Percentiles rank a stretch among this genome's conserved stretches.
Evolutionary conservation across 2,888 invertebrate species (phyloP).

Genomic region (Vanessa cardui): DNA sequence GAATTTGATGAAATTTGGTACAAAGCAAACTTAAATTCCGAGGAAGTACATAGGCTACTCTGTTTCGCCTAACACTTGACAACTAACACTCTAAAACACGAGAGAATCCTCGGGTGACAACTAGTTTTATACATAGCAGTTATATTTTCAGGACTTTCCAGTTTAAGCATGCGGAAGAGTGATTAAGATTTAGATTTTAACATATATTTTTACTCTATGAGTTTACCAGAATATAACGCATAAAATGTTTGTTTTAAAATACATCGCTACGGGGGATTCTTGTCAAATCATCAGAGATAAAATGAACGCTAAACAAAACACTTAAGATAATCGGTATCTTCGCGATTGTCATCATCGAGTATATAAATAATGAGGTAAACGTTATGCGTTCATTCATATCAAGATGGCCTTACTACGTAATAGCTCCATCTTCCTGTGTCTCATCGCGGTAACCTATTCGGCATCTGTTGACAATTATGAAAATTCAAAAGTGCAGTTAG

Average conservation of each 20-base stretch:
- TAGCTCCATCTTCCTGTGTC: constrained; percentile 42
- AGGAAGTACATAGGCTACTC: too few relatives aligned
- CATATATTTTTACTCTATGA: too few relatives aligned
- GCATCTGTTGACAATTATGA: constrained; percentile 46
- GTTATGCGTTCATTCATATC: constrained; percentile 18
- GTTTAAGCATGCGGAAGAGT: too few relatives aligned
- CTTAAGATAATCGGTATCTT: constrained; percentile 31
- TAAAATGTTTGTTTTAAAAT: not conserved
- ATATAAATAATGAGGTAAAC: constrained; percentile 29
- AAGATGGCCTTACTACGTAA: constrained; percentile 37
- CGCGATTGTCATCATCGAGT: not conserved
- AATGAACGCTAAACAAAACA: constrained; percentile 38
- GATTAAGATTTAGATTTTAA: too few relatives aligned
- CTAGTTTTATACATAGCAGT: too few relatives aligned
- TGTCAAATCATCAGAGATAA: constrained; percentile 5
- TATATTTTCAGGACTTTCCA: too few relatives aligned
- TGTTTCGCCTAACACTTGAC: too few relatives aligned
- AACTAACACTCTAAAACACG: too few relatives aligned
- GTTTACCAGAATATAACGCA: too few relatives aligned
- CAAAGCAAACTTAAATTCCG: too few relatives aligned
- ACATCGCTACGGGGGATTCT: constrained; percentile 3
- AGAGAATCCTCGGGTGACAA: too few relatives aligned
- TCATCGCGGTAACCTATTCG: constrained; percentile 46
- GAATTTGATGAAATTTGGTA: too few relatives aligned
- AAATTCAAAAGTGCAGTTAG: constrained; percentile 52